These are phyloP conservation scores for Hydrochoerus hydrochaeris DNA, from an alignment of 2,113 vertebrate genomes.

Conservation along the genomic window DNA sequence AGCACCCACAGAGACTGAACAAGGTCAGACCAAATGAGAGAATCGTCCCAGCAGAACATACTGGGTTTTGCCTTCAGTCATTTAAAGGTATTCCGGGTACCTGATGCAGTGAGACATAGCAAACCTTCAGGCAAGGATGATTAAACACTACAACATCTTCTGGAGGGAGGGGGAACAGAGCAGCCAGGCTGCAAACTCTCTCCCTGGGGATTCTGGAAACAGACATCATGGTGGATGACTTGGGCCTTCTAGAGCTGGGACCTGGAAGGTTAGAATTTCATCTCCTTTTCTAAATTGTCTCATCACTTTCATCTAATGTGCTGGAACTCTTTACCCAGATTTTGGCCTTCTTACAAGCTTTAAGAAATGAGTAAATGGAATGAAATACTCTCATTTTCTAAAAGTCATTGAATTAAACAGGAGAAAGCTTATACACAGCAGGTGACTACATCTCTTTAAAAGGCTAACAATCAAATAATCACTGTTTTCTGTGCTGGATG, in stretches of 20 bases:
- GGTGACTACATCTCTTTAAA: slow-evolving; percentile 64
- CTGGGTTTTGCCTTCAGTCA: background rate
- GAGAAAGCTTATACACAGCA: slow-evolving; percentile 61
- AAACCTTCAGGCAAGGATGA: background rate
- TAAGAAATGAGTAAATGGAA: slow-evolving; percentile 70
- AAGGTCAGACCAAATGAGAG: background rate
- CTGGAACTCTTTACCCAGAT: slow-evolving; percentile 54
- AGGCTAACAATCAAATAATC: slow-evolving; percentile 73
- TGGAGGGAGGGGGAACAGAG: background rate
- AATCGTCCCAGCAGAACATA: background rate
- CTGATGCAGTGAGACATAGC: background rate
- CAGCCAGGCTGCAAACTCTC: background rate
- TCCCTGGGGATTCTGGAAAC: slow-evolving; percentile 5
- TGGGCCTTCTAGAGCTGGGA: background rate
- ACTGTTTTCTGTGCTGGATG: slow-evolving; percentile 30
- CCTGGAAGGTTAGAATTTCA: background rate
- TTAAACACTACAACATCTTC: background rate
- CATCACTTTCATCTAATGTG: slow-evolving; percentile 45
- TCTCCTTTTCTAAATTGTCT: slow-evolving; percentile 62
- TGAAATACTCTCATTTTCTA: slow-evolving; percentile 74
- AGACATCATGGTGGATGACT: background rate
- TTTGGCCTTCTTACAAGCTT: slow-evolving; percentile 75
- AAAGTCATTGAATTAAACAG: slow-evolving; percentile 82
- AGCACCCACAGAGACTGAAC: rapidly evolving
- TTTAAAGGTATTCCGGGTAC: background rate